Evolutionary conservation across 2,888 invertebrate genomes (phyloP), one percentile per base, ranked within the genome.

Genomic region (Hydriomena furcata): DNA sequence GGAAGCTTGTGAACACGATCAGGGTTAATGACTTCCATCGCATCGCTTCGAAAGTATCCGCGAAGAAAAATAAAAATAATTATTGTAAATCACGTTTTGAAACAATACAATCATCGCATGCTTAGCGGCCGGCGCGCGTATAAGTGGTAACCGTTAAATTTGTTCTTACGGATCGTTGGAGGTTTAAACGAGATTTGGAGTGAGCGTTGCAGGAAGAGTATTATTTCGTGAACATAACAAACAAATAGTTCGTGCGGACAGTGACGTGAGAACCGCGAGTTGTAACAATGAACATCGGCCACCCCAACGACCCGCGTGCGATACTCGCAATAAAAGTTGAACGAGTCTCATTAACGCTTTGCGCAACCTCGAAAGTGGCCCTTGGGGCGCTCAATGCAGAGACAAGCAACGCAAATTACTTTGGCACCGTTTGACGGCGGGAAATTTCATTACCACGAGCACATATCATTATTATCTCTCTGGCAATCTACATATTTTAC

Each of bases 361-460:
- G 81, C 89, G 84, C 73, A 88, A 89, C 75, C 85, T 86, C 86
- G 90, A 88, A 89, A 89, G 90, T 82, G 88, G 86, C 89, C 88
- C 89, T 86, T 84, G 79, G 78, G 85, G 84, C 85, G 73, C 80
- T 82, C 82, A 82, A 80, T 79, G 81, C 76, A 82, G 83, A 82
- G 86, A 87, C 89, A 85, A 88, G 82, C 85, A 80, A 85, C 86
- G 88, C 90, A 89, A 90, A 89, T 89, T 89, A 89, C 90, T 89
- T 86, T 89, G 90, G 87, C 90, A 90, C 87, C 87, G 82, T 90
- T 90, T 90, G 90, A 90, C 88, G 84, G 84, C 88, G 86, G 88
- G 88, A 89, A 90, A 90, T 89, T 90, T 90, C 90, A 89, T 90
- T 90, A 89, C 89, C 88, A 89, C 85, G 79, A 86, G 89, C 89